phyloP scores from a whole-genome alignment of 1,140 invertebrate species.

The Bombus balteatus region DNA sequence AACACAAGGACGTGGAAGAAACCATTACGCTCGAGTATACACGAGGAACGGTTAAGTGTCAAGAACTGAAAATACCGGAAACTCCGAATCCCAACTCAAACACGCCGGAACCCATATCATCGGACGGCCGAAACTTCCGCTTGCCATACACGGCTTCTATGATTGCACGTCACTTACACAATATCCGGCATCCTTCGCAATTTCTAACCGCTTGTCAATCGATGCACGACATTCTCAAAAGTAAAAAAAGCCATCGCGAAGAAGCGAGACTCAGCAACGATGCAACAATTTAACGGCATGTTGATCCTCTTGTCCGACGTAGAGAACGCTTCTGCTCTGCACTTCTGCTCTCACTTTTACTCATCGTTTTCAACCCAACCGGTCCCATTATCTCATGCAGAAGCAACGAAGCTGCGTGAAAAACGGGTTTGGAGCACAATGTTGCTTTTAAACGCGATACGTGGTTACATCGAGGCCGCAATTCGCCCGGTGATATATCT shows the following conservation, averaged over 20 bases:
- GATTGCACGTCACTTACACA: slow-evolving; percentile 3
- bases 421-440: slow-evolving; percentile 54
- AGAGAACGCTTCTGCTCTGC: slow-evolving; percentile 42
- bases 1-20: not conserved
- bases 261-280: not conserved
- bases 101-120: not conserved
- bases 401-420: slow-evolving; percentile 49
- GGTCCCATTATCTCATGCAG: slow-evolving; percentile 58
- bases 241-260: not conserved
- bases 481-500: not conserved
- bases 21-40: too few species aligned
- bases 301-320: slow-evolving; percentile 1
- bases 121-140: not conserved
- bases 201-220: slow-evolving; percentile 21
- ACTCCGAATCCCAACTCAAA: slow-evolving; percentile 1
- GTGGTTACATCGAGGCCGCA: slow-evolving; percentile 2
- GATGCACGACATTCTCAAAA: slow-evolving; percentile 15
- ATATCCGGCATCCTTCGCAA: not conserved
- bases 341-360: slow-evolving; percentile 37
- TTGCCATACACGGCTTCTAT: slow-evolving; percentile 7
- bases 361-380: slow-evolving; percentile 50
- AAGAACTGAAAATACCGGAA: not conserved
- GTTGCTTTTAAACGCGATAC: slow-evolving; percentile 46
- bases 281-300: slow-evolving; percentile 26
- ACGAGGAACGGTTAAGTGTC: not conserved